Evolutionary conservation across 2,113 vertebrate genomes (phyloP), one percentile per base, ranked within the genome.

Genomic region (Xenopus laevis): DNA sequence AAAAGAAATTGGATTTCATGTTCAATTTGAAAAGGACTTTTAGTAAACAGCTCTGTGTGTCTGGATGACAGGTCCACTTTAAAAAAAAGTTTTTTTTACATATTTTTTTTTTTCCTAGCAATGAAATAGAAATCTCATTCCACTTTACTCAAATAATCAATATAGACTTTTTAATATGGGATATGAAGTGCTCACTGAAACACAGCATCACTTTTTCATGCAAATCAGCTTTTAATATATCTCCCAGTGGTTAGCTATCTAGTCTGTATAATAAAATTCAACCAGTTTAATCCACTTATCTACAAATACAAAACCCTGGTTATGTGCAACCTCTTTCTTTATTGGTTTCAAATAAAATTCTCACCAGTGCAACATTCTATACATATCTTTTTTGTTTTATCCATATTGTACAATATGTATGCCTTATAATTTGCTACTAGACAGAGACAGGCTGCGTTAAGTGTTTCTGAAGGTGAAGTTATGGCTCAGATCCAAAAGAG

Each of bases 201-300:
- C 30, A 20, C 33, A 9, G 20, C 40, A 15, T 30, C 33, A 55
- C 47, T 58, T 74, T 75, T 61, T 64, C 65, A 77, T 64, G 74
- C 67, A 77, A 70, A 77, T 77, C 65, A 76, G 66, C 47, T 70
- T 76, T 70, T 77, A 70, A 77, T 77, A 67, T 70, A 63, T 70
- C 46, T 70, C 74, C 74, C 74, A 70, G 67, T 68, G 73, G 73
- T 75, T 75, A 68, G 60, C 66, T 70, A 67, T 75, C 73, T 70
- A 77, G 74, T 62, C 74, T 68, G 59, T 77, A 23, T 64, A 70
- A 77, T 63, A 77, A 62, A 63, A 77, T 77, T 69, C 50, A 70
- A 52, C 66, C 30, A 64, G 58, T 64, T 27, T 77, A 77, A 77
- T 70, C 67, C 46, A 77, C 60, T 77, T 77, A 77, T 67, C 60